These are phyloP conservation scores for Gymnogyps californianus DNA, from an alignment of 2,113 vertebrate species.

Conservation along the genomic window DNA sequence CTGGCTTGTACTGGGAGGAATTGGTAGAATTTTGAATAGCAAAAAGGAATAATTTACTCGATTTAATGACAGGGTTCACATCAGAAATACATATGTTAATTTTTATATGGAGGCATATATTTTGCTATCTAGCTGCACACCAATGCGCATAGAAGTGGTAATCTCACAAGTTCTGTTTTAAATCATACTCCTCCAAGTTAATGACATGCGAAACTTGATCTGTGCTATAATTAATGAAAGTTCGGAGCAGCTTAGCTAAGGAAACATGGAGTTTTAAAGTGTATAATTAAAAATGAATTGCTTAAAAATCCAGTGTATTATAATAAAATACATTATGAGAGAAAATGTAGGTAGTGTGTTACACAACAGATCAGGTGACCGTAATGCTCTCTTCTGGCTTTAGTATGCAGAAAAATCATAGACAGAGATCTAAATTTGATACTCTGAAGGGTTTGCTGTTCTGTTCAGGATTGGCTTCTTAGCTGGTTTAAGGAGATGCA, in stretches of 20 bases:
- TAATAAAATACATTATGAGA: background rate
- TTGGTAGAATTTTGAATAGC: background rate
- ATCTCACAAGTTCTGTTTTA: slow-evolving; percentile 4
- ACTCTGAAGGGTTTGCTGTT: background rate
- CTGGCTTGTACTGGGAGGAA: background rate
- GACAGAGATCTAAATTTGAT: background rate
- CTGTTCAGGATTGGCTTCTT: background rate
- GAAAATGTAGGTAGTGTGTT: background rate
- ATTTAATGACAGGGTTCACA: background rate
- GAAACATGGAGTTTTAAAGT: background rate
- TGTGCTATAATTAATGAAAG: background rate
- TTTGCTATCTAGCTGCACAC: background rate
- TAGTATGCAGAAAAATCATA: background rate
- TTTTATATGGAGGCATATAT: background rate
- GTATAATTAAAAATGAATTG: background rate
- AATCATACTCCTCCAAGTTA: background rate
- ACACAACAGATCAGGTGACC: background rate
- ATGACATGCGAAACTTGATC: background rate
- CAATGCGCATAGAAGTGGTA: background rate
- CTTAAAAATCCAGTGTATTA: background rate
- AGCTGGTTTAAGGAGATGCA: background rate
- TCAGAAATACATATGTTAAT: background rate
- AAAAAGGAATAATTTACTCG: background rate
- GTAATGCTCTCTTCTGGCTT: background rate
- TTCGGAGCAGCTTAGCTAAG: background rate